phyloP scores from a whole-genome alignment of 2,797 vertebrate genomes.

The Cuniculus paca region DNA sequence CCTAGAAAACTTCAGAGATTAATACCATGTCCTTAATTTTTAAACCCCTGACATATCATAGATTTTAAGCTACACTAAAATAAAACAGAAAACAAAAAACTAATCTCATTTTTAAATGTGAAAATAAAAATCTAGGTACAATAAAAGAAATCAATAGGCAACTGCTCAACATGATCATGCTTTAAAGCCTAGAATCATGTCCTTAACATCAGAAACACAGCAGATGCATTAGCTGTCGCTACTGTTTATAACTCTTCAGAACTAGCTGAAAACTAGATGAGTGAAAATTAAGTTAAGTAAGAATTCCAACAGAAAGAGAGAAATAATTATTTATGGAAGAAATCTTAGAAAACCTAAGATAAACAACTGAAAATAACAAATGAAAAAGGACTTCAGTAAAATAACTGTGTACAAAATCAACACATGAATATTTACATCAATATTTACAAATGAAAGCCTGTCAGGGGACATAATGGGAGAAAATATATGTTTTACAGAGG shows the following conservation, averaged over 20 bases:
- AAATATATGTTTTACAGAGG: not conserved
- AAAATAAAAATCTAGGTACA: not conserved
- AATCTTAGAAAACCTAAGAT: not conserved
- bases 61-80: not conserved
- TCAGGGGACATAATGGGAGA: not conserved
- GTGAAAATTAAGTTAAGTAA: not conserved
- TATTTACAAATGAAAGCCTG: constrained; percentile 1
- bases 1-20: not conserved
- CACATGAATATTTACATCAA: not conserved
- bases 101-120: not conserved
- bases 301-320: not conserved
- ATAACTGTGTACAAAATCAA: not conserved
- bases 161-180: not conserved
- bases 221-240: not conserved
- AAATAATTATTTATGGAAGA: constrained; percentile 7
- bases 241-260: not conserved
- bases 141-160: not conserved
- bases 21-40: not conserved
- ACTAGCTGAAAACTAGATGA: not conserved
- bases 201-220: not conserved
- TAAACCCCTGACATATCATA: not conserved
- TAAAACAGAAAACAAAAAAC: not conserved
- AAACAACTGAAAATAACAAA: constrained; percentile 8
- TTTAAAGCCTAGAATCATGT: not conserved
- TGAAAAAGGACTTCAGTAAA: constrained; percentile 21